Percentiles rank a stretch among this genome's conserved stretches.
Conservation (phyloP, 2,797 vertebrate species). For the Hozukius guyotensis region DNA sequence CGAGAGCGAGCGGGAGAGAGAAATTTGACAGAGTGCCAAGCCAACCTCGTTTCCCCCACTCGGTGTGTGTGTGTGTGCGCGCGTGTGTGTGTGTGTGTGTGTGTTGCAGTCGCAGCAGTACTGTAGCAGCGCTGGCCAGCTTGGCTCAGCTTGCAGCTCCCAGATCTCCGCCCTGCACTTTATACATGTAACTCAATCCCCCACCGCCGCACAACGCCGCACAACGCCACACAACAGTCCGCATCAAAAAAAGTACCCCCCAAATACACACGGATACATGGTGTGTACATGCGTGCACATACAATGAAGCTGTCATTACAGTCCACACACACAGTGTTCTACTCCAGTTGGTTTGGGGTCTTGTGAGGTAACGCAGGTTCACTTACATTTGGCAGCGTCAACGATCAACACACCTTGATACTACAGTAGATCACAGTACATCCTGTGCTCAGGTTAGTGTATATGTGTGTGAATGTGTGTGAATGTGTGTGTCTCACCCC, state of each 20-base stretch:
- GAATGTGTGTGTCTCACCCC: slow-evolving; percentile 1
- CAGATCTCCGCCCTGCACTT: slow-evolving; percentile 74
- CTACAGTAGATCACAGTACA: slow-evolving; percentile 31
- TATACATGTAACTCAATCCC: slow-evolving; percentile 77
- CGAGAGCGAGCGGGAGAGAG: slow-evolving; percentile 54
- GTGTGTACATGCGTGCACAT: neutral
- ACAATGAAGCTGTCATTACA: neutral
- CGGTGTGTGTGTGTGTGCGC: slow-evolving; percentile 22
- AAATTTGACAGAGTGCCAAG: slow-evolving; percentile 76
- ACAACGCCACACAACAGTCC: neutral
- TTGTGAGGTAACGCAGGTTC: slow-evolving; percentile 28
- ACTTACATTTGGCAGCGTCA: slow-evolving; percentile 18
- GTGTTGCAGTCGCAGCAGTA: slow-evolving; percentile 68
- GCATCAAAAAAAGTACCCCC: slow-evolving; percentile 23
- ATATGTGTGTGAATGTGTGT: neutral
- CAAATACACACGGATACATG: neutral
- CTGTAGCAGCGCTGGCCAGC: slow-evolving; percentile 67
- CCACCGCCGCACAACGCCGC: slow-evolving; percentile 32
- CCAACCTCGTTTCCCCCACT: slow-evolving; percentile 75
- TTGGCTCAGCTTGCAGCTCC: slow-evolving; percentile 68
- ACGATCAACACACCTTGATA: slow-evolving; percentile 1
- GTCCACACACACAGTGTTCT: neutral
- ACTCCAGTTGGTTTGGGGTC: neutral
- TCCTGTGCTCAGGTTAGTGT: slow-evolving; percentile 11
- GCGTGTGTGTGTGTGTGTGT: slow-evolving; percentile 34